Base-by-base conservation (phyloP, 2,888 invertebrate species). In the Campoplex capitator region DNA sequence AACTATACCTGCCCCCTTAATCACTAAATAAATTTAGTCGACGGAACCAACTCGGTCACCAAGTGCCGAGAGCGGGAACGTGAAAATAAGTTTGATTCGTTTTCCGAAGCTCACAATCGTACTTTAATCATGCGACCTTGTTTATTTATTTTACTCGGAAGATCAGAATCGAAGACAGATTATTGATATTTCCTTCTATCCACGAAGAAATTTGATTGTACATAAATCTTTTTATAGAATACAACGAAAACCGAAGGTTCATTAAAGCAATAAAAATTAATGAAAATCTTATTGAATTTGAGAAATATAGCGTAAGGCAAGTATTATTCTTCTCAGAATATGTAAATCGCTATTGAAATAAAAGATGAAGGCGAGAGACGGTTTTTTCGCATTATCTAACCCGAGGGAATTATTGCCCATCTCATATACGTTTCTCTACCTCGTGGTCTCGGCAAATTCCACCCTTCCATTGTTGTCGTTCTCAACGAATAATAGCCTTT, bases 401-500 rank as follows among this genome's bases (percentile, higher is more conserved):
- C 28, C 58, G 58, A 13, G 28, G 56, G 65, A 70, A 77, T 85
- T 80, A 80, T 83, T 65, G 56, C 67, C 71, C 80, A 73, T 38
- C 76, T 42, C n/a, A 32, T 11, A 70, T 71, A 71, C 58, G 28
- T 51, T 51, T 51, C 51, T n/a, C 51, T n/a, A 51, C 18, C 18
- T 51, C 18, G 35, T 56, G 28, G 58, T 28, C 58, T 70, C 45
- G 68, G 38, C 62, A 65, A 74, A 62, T 18, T 67, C 35, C 75
- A 48, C 56, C 73, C 87, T 67, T 85, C 79, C 77, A 88, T 88
- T 83, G 83, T 85, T 88, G 87, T 85, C 80, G 77, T 88, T 85
- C 67, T 83, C 85, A 85, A 83, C 85, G 83, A 85, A 85, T 83
- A 88, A 88, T 87, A 88, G 89, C 89, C 90, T 91, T 91, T 91